These are phyloP conservation scores for Potamarius usumacintae DNA, from an alignment of 2,113 vertebrate genomes.

Conservation along the genomic window DNA sequence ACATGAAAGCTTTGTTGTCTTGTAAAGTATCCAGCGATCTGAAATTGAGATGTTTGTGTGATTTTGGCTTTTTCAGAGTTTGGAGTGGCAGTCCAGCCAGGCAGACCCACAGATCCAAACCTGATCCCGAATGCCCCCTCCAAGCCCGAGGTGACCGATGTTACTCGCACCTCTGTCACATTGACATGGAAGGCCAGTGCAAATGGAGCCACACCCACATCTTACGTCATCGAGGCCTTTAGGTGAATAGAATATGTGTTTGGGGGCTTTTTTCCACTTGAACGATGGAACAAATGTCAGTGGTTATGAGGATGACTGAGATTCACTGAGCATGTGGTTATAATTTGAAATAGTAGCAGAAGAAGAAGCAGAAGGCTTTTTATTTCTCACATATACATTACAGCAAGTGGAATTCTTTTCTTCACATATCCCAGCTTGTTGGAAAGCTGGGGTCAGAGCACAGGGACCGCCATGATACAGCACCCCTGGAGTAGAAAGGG, in stretches of 20 bases:
- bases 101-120: slow-evolving; percentile 93
- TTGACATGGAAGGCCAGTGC: slow-evolving; percentile 93
- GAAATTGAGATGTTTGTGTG: not conserved
- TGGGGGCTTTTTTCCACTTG: not conserved
- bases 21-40: not conserved
- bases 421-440: no score
- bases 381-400: no score
- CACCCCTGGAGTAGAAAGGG: no score
- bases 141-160: slow-evolving; percentile 91
- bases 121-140: slow-evolving; percentile 93
- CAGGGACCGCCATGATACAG: no score
- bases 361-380: no score
- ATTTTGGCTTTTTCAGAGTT: slow-evolving; percentile 78
- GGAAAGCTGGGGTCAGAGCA: no score
- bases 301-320: not conserved
- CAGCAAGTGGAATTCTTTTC: no score
- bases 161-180: slow-evolving; percentile 86
- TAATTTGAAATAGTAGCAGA: not conserved
- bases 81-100: slow-evolving; percentile 89
- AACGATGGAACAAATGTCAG: not conserved
- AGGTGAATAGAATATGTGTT: slow-evolving; percentile 74
- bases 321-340: not conserved
- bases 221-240: slow-evolving; percentile 96
- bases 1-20: not conserved
- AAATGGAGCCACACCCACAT: slow-evolving; percentile 95